Evolutionary conservation across 2,888 invertebrate genomes (phyloP), one percentile per base, ranked within the genome.

Genomic region (Drosophila paracracens): DNA sequence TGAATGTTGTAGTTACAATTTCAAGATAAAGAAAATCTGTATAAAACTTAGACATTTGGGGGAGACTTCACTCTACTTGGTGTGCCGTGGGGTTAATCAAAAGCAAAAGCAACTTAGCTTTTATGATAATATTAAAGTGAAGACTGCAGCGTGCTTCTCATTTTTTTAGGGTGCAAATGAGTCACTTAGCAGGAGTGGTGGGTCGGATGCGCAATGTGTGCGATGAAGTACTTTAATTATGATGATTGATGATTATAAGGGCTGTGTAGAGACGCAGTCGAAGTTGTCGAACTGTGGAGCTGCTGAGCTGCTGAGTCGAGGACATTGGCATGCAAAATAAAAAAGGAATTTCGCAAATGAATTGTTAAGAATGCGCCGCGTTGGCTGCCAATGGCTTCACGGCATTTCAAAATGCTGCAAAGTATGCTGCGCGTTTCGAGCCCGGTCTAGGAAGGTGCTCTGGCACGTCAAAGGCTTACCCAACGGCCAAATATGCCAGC

Each of bases 201-300:
- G 53, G 54, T 71, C 81, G 77, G 73, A 69, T 73, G 46, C 76
- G 86, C 59, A 74, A 73, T 73, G 71, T 74, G 74, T 66, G 74
- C 70, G 70, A 52, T 58, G 60, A 81, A 79, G 83, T 78, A 76
- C 76, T 80, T 74, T 80, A 90, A 86, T 90, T 88, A 84, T 84
- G 84, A 83, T 88, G 90, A 88, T 90, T 90, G 90, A 90, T 88
- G 88, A 83, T 78, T 76, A 73, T 75, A 38, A 51, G 40, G 59
- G 29, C 61, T 33, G 74, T 70, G 58, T 59, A 58, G 43, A 57
- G 40, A 33, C 25, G 64, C 48, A 33, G 68, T 60, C 62, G 57
- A 50, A 27, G 53, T 36, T 53, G 31, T 66, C 50, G 38, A 36
- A 8, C 35, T 56, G 50, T 6, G 33, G 11, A 13, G 29, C 4